Base-by-base conservation (phyloP, 2,888 invertebrate species). In the Coecobrya sp. region DNA sequence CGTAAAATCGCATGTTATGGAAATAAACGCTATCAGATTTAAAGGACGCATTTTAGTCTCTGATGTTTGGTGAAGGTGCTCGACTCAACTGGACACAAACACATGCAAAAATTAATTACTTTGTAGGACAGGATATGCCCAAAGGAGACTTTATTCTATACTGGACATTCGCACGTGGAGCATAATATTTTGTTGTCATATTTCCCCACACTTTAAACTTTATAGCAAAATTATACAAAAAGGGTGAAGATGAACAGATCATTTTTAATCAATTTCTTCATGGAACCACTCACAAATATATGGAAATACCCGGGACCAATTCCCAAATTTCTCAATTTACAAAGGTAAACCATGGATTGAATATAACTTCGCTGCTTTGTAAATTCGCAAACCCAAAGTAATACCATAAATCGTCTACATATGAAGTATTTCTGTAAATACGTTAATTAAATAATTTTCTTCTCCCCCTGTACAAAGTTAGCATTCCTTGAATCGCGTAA, bases 171-270 rank as follows among this genome's bases (percentile, higher is more conserved):
- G 25, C 1, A 65, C 13, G 1, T 10, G 62, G 68, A 70, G 68
- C 68, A 70, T 70, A 70, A n/a, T n/a, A n/a, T 68, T 36, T 36
- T 70, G 0, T 70, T 30, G 68, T 70, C 68, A 70, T 70, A 70
- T 70, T 25, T 10, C 10, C 19, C 19, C 19, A 0, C 19, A n/a
- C 5, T 55, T 55, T 2, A 70, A 36, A 27, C 65, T 30, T 1
- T 36, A 22, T n/a, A n/a, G n/a, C 5, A 36, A 70, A 70, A n/a
- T 36, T n/a, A 70, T 10, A 10, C 25, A 70, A 70, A 27, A 30
- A 36, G 2, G 36, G 8, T 36, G 68, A 70, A 36, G 68, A 70
- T 70, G 36, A 70, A 36, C 25, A 16, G 68, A 0, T 7, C 36
- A 36, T 36, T 19, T 36, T 11, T 27, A 30, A 13, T 5, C 27